Evolutionary conservation across 2,888 invertebrate species (phyloP).

Genomic region (Clostera curtula): DNA sequence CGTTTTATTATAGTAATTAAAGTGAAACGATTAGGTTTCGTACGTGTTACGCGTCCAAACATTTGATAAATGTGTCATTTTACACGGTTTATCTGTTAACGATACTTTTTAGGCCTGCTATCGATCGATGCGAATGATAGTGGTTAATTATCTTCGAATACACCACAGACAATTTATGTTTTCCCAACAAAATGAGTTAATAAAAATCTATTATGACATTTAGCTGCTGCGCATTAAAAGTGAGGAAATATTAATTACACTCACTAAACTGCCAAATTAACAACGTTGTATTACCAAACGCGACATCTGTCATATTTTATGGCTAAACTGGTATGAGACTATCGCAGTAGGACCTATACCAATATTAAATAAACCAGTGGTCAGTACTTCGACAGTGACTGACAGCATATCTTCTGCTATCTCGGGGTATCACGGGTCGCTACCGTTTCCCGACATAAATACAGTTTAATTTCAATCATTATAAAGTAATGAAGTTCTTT

Average conservation of each 20-base stretch:
- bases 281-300: too few relatives aligned
- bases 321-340: conserved; percentile 4
- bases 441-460: conserved; percentile 57
- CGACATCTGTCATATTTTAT: background rate
- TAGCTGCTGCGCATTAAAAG: too few relatives aligned
- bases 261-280: too few relatives aligned
- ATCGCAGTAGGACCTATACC: conserved; percentile 35
- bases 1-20: conserved; percentile 71
- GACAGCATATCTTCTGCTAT: conserved; percentile 42
- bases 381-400: conserved; percentile 64
- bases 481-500: conserved; percentile 61
- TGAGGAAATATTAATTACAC: too few relatives aligned
- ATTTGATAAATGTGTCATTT: conserved; percentile 59
- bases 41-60: conserved; percentile 51
- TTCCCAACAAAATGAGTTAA: background rate
- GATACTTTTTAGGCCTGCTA: conserved; percentile 43
- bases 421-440: conserved; percentile 47
- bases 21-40: conserved; percentile 53
- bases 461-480: conserved; percentile 69
- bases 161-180: conserved; percentile 1
- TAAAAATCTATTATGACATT: too few relatives aligned
- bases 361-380: conserved; percentile 45
- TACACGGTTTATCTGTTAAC: conserved; percentile 42
- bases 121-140: conserved; percentile 27
- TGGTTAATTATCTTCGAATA: conserved; percentile 31